A percentile compares a stretch with the other conserved stretches of the same genome.
Evolutionary conservation across 2,797 vertebrate genomes (phyloP).

Genomic region (Ceyx erithaca): DNA sequence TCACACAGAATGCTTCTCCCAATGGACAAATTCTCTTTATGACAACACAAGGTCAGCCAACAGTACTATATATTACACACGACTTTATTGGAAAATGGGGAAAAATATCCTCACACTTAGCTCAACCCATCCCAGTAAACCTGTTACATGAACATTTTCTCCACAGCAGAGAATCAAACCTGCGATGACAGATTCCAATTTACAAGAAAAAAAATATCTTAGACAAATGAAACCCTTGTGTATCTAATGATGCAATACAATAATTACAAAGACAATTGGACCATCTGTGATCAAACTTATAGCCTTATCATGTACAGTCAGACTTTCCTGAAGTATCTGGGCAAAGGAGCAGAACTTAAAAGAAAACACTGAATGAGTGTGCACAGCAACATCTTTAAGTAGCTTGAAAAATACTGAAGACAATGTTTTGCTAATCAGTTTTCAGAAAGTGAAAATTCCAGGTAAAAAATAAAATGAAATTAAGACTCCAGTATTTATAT

Average conservation of each 20-base stretch:
- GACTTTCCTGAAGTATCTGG: conserved; percentile 23
- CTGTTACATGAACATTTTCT: conserved; percentile 54
- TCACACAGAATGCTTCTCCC: conserved; percentile 6
- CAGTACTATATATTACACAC: conserved; percentile 5
- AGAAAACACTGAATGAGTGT: not conserved
- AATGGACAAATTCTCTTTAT: not conserved
- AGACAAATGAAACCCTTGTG: conserved; percentile 67
- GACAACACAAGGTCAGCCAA: conserved; percentile 21
- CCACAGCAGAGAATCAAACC: conserved; percentile 23
- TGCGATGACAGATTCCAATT: conserved; percentile 57
- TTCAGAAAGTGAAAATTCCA: not conserved
- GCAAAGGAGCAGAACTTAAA: conserved; percentile 30
- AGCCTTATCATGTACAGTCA: conserved; percentile 27
- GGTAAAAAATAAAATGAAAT: not conserved
- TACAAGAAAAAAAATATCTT: conserved; percentile 69
- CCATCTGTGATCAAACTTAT: conserved; percentile 66
- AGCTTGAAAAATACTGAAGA: not conserved
- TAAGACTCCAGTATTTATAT: not conserved
- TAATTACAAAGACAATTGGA: conserved; percentile 63
- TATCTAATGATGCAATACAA: conserved; percentile 30
- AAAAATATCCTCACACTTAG: not conserved
- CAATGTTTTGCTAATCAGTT: not conserved
- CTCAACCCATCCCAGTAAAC: not conserved
- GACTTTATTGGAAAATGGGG: not conserved
- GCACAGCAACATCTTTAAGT: not conserved